Base-by-base conservation (phyloP, 2,113 vertebrate genomes). In the Datnioides undecimradiatus region DNA sequence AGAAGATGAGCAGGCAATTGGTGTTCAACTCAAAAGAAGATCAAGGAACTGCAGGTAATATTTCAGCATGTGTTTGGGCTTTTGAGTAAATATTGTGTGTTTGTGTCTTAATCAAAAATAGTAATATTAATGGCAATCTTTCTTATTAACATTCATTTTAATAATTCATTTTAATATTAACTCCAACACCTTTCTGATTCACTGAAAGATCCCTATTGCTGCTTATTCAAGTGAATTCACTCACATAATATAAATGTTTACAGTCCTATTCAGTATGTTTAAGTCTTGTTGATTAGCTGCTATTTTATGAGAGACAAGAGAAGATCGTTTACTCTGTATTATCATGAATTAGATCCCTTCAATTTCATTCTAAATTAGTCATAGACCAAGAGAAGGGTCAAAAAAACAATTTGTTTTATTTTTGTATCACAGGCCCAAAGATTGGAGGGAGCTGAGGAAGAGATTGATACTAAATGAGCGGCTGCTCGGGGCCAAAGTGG, bases 401-500 rank as follows among this genome's bases (percentile, higher is more conserved):
- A 23, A 40, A 40, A 40, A 48, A 41, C 21, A 34, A 21, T 31
- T 9, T 48, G 2, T 4, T 17, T 14, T 4, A 3, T 68, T 45
- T 54, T 38, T 69, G 5, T 6, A 77, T 72, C 54, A 31, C 62
- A 95, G 93, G 94, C 93, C 73, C 93, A 92, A n/a, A n/a, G 51
- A 94, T 95, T 90, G 94, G n/a, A n/a, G 94, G 68, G 94, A 95
- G 73, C 85, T 95, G 17, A 99, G 79, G 96, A 98, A 0, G 97
- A 98, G 87, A 98, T 96, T 0, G 97, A 98, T 75, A 95, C 96
- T 2, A n/a, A n/a, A n/a, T n/a, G 97, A 98, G 31, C 84, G 95
- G 91, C 96, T 1, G 91, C 94, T 80, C 83, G 94, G 94, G 1
- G 96, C 96, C 41, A 98, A 97, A 17, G 89, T 96, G 48, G 96